These are phyloP conservation scores for Darevskia mixta DNA, from an alignment of 2,797 vertebrate genomes.

Conservation along the genomic window DNA sequence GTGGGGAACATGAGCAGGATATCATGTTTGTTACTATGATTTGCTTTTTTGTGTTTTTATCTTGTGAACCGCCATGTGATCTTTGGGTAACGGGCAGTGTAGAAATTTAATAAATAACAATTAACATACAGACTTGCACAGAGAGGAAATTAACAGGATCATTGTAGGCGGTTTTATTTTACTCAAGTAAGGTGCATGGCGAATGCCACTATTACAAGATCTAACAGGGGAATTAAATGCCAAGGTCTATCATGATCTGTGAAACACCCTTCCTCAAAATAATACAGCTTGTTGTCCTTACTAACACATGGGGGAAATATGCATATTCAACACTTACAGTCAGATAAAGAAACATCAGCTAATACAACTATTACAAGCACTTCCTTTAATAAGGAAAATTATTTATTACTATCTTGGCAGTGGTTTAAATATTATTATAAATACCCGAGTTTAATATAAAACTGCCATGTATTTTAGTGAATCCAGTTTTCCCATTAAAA, in stretches of 20 bases:
- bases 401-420: neutral
- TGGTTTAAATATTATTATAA: neutral
- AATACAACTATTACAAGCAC: neutral
- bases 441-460: neutral
- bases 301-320: neutral
- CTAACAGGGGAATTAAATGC: slow-evolving; percentile 3
- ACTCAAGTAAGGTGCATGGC: neutral
- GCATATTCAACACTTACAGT: neutral
- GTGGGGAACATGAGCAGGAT: too few relatives aligned
- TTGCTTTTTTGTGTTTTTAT: too few relatives aligned
- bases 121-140: slow-evolving; percentile 20
- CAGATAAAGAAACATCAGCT: neutral
- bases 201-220: slow-evolving; percentile 29
- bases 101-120: too few relatives aligned
- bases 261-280: neutral
- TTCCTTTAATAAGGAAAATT: neutral
- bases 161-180: slow-evolving; percentile 20
- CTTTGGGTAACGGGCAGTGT: too few relatives aligned
- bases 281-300: neutral
- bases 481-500: neutral
- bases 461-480: neutral
- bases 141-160: neutral
- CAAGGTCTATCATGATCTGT: neutral
- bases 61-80: too few relatives aligned
- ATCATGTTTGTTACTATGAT: too few relatives aligned